Conservation (phyloP, 2,797 vertebrate genomes). For the Discoglossus pictus region DNA sequence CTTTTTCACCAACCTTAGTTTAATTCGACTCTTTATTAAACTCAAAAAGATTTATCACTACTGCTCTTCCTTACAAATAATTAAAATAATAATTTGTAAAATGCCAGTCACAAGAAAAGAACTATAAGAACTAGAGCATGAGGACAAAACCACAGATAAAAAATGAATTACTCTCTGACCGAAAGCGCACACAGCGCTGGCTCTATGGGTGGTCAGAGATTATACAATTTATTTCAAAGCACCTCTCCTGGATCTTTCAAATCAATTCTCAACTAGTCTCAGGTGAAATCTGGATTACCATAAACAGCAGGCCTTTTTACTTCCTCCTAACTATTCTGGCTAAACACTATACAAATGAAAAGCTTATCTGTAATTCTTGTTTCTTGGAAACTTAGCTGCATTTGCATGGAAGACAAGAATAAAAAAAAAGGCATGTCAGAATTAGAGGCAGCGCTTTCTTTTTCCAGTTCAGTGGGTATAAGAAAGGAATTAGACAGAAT, state of each 20-base stretch:
- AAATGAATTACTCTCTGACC: no score
- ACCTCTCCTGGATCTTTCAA: background rate
- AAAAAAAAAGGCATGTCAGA: conserved; percentile 21
- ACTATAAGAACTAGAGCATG: no score
- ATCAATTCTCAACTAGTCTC: conserved; percentile 1
- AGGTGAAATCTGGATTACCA: conserved; percentile 7
- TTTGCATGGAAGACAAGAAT: conserved; percentile 12
- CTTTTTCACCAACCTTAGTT: no score
- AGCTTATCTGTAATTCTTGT: background rate
- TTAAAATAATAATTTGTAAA: no score
- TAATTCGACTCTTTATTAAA: no score
- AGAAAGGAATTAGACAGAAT: conserved; percentile 41
- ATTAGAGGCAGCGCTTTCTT: conserved; percentile 36
- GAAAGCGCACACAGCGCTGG: no score
- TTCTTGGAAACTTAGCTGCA: conserved; percentile 11
- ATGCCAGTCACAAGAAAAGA: no score
- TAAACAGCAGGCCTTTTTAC: conserved; percentile 1
- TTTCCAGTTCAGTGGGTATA: conserved; percentile 35
- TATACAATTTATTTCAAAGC: background rate
- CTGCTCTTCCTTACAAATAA: no score
- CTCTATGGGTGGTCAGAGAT: background rate
- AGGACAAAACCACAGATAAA: no score
- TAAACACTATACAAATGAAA: conserved; percentile 17
- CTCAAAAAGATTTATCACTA: no score
- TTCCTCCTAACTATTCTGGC: conserved; percentile 1